Conservation (phyloP, 2,888 invertebrate species). For the Tetrapedia diversipes region DNA sequence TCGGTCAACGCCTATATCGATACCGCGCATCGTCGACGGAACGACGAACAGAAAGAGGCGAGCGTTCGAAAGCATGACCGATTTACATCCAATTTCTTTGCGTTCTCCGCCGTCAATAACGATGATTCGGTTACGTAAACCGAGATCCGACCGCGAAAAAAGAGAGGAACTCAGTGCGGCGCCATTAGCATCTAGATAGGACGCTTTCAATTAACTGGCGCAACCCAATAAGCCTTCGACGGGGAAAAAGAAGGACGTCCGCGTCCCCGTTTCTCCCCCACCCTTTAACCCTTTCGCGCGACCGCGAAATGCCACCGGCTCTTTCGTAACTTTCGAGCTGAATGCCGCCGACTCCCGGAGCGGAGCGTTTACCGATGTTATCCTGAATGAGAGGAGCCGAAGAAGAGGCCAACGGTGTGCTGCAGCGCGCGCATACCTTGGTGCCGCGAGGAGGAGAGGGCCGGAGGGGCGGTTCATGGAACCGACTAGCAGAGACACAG, state of each 20-base stretch:
- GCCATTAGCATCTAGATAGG: slow-evolving; percentile 45
- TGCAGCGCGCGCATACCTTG: slow-evolving; percentile 3
- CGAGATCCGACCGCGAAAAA: slow-evolving; percentile 20
- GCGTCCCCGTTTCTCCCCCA: neutral
- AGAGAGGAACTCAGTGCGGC: slow-evolving; percentile 26
- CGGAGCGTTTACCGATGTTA: slow-evolving; percentile 66
- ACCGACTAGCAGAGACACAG: slow-evolving; percentile 66
- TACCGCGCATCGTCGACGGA: too few relatives aligned
- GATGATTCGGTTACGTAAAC: neutral
- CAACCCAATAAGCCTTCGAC: slow-evolving; percentile 42
- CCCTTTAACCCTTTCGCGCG: slow-evolving; percentile 13
- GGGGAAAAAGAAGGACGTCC: neutral
- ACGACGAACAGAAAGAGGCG: neutral
- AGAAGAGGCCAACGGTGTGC: slow-evolving; percentile 46
- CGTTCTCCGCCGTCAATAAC: neutral
- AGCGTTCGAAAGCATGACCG: neutral
- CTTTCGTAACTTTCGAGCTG: slow-evolving; percentile 42
- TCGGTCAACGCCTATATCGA: neutral
- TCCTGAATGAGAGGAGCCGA: slow-evolving; percentile 52
- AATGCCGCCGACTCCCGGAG: slow-evolving; percentile 44
- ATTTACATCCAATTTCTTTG: neutral
- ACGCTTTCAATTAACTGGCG: slow-evolving; percentile 37
- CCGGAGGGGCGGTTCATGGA: slow-evolving; percentile 19
- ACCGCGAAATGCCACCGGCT: slow-evolving; percentile 28
- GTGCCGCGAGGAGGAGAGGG: slow-evolving; percentile 8